Conservation (phyloP, 2,113 vertebrate genomes). For the Gnathonemus longibarbis region DNA sequence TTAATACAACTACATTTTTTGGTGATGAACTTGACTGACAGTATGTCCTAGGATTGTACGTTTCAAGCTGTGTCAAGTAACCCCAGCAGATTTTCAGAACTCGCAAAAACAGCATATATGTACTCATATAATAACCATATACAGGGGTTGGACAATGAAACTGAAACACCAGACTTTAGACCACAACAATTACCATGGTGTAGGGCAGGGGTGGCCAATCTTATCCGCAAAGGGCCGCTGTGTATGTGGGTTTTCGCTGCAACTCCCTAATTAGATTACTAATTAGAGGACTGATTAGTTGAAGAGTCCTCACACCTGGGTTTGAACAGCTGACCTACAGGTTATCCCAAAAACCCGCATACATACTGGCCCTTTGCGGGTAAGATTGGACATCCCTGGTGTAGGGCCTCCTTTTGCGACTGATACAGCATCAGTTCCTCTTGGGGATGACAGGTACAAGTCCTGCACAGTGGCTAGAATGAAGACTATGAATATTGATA, state of each 20-base stretch:
- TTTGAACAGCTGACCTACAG: too few relatives aligned
- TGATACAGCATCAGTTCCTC: not conserved
- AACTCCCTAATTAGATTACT: too few relatives aligned
- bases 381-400: not conserved
- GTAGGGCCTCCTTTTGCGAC: not conserved
- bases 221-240: too few relatives aligned
- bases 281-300: too few relatives aligned
- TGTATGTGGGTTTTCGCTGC: too few relatives aligned
- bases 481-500: not conserved
- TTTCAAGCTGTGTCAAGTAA: not conserved
- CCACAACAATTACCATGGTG: not conserved
- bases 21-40: not conserved
- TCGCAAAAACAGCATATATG: not conserved
- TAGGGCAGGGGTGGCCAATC: too few relatives aligned
- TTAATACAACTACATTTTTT: not conserved
- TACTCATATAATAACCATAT: not conserved
- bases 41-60: not conserved
- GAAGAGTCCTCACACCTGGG: too few relatives aligned
- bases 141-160: not conserved
- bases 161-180: not conserved
- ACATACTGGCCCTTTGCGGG: too few relatives aligned
- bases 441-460: not conserved
- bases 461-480: not conserved
- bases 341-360: too few relatives aligned
- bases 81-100: not conserved